phyloP scores from a whole-genome alignment of 2,797 vertebrate species.

The Ctenosaura bakeri region DNA sequence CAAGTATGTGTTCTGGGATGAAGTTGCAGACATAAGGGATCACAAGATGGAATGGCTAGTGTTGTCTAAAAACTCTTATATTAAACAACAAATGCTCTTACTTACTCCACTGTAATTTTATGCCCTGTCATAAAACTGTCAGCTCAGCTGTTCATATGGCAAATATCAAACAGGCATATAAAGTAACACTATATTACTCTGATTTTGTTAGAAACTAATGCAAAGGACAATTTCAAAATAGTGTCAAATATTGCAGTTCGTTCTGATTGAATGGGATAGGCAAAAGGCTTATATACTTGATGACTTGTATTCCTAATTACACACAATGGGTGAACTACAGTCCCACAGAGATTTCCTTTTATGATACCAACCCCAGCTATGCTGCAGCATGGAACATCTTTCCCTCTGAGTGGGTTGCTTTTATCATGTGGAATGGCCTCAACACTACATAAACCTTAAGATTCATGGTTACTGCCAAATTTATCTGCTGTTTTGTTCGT shows the following conservation, averaged over 20 bases:
- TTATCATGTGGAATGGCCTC: conserved; percentile 54
- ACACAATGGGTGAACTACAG: conserved; percentile 1
- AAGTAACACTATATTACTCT: neutral
- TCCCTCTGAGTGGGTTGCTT: conserved; percentile 39
- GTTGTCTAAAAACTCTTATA: conserved; percentile 70
- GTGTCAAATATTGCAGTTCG: neutral
- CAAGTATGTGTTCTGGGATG: too few relatives aligned
- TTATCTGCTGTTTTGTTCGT: conserved; percentile 43
- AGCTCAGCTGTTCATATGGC: conserved; percentile 26
- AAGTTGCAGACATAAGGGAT: neutral
- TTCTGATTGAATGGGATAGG: neutral
- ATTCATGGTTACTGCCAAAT: conserved; percentile 49
- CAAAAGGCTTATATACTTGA: conserved; percentile 6
- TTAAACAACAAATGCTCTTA: conserved; percentile 63
- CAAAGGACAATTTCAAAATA: neutral
- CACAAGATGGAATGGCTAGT: conserved; percentile 66
- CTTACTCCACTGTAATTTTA: conserved; percentile 63
- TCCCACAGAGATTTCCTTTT: neutral
- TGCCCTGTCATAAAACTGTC: conserved; percentile 33
- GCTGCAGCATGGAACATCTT: conserved; percentile 6
- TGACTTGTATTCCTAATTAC: conserved; percentile 6
- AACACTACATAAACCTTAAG: conserved; percentile 32
- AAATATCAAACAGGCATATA: conserved; percentile 36
- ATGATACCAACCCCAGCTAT: neutral
- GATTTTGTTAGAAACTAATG: conserved; percentile 2